These are phyloP conservation scores for Periphyllus acericola DNA, from an alignment of 2,888 invertebrate genomes.

Conservation along the genomic window DNA sequence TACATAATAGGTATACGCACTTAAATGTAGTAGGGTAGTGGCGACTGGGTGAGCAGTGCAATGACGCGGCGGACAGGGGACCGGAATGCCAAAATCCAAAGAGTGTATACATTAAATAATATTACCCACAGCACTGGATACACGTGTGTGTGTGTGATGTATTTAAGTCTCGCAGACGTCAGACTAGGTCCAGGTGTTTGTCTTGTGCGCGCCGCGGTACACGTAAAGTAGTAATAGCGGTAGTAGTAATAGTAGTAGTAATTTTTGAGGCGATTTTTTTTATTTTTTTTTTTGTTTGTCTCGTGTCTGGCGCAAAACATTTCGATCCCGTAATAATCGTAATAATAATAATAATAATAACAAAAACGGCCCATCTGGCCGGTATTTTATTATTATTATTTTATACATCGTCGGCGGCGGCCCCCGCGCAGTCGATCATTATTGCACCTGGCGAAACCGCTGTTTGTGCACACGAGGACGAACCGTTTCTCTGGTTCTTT, in stretches of 20 bases:
- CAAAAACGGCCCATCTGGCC: conserved; percentile 50
- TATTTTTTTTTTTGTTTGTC: conserved; percentile 29
- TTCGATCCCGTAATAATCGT: conserved; percentile 51
- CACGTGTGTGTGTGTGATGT: too few species aligned
- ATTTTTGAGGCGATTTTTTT: conserved; percentile 36
- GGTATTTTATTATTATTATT: conserved; percentile 44
- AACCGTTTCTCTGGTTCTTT: conserved; percentile 15
- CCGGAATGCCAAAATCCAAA: conserved; percentile 2
- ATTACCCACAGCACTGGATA: background rate
- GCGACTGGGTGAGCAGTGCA: background rate
- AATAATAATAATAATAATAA: conserved; percentile 20
- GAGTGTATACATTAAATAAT: background rate
- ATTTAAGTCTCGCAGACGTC: conserved; percentile 34
- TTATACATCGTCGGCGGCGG: conserved; percentile 15
- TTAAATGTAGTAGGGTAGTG: background rate
- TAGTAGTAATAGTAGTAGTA: background rate
- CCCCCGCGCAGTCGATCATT: conserved; percentile 1
- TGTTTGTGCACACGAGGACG: conserved; percentile 41
- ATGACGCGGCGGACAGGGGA: background rate
- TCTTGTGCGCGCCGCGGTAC: conserved; percentile 34
- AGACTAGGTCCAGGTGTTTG: conserved; percentile 53
- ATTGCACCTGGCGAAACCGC: conserved; percentile 55
- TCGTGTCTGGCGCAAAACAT: conserved; percentile 53
- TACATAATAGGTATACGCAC: background rate
- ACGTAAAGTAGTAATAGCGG: background rate